Evolutionary conservation across 1,140 invertebrate species (phyloP).

Genomic region (Cryptotermes secundus): DNA sequence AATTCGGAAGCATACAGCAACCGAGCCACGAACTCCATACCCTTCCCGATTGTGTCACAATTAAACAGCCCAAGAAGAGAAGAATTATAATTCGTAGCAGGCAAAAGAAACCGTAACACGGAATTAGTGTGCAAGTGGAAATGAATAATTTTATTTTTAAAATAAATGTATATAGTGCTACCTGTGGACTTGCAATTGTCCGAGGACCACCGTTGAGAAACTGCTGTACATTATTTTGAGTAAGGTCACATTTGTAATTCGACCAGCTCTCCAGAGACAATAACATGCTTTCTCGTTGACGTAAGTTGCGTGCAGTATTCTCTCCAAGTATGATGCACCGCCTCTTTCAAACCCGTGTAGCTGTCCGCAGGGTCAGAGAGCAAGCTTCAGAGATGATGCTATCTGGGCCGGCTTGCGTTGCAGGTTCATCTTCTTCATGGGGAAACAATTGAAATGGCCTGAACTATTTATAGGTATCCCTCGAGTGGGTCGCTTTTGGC

Average conservation of each 20-base stretch:
- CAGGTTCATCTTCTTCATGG: background rate
- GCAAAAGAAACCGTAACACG: too few species aligned
- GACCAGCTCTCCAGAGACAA: background rate
- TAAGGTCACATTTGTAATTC: background rate
- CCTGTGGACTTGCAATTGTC: too few species aligned
- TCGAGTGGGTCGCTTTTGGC: background rate
- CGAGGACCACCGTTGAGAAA: too few species aligned
- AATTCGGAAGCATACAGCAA: too few species aligned
- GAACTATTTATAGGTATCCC: background rate
- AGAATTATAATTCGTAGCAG: too few species aligned
- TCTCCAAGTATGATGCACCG: background rate
- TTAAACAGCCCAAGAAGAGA: too few species aligned
- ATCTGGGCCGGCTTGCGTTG: background rate
- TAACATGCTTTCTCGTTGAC: background rate
- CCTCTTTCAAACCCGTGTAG: background rate
- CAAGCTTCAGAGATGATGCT: background rate
- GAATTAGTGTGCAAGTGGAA: too few species aligned
- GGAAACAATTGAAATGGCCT: background rate
- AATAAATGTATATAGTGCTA: too few species aligned
- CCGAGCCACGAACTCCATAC: too few species aligned
- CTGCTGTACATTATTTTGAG: background rate
- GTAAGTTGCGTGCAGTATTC: background rate
- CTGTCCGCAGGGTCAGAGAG: background rate
- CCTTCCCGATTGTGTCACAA: too few species aligned
- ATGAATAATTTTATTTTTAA: too few species aligned